Evolutionary conservation across 1,140 invertebrate genomes (phyloP).

Genomic region (Procambarus virginalis): DNA sequence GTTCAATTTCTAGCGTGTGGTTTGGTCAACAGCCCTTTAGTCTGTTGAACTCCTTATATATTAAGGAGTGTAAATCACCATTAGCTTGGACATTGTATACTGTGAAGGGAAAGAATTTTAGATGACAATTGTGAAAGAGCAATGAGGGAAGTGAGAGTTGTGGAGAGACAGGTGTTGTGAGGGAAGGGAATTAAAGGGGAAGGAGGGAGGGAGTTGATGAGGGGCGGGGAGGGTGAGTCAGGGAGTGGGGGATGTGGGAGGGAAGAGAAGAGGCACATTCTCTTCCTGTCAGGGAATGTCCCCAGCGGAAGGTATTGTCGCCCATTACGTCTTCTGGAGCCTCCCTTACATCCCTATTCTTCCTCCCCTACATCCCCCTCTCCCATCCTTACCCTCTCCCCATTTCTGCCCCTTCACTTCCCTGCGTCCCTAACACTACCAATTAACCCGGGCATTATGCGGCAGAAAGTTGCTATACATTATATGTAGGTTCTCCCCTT

Average conservation of each 20-base stretch:
- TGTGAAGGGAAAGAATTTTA: no score
- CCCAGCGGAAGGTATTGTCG: conserved; percentile 1
- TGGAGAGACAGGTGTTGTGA: neutral
- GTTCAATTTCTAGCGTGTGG: no score
- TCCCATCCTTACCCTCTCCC: neutral
- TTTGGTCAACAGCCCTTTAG: no score
- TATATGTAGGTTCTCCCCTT: neutral
- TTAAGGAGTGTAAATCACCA: no score
- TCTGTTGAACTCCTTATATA: no score
- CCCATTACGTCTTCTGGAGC: conserved; percentile 6
- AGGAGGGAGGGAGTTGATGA: neutral
- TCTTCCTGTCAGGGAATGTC: conserved; percentile 8
- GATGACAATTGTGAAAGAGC: no score
- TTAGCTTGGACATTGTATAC: no score
- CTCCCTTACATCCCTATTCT: neutral
- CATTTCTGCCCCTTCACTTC: neutral
- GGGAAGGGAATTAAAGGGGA: neutral
- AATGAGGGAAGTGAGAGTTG: no score
- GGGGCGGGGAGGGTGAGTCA: neutral
- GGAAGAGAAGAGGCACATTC: conserved; percentile 1
- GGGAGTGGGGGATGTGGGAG: neutral
- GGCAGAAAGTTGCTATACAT: neutral
- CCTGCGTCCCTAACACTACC: neutral
- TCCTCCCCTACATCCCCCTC: neutral
- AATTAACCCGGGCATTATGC: neutral